These are phyloP conservation scores for Periophthalmus magnuspinnatus DNA, from an alignment of 2,797 vertebrate species.

Conservation along the genomic window DNA sequence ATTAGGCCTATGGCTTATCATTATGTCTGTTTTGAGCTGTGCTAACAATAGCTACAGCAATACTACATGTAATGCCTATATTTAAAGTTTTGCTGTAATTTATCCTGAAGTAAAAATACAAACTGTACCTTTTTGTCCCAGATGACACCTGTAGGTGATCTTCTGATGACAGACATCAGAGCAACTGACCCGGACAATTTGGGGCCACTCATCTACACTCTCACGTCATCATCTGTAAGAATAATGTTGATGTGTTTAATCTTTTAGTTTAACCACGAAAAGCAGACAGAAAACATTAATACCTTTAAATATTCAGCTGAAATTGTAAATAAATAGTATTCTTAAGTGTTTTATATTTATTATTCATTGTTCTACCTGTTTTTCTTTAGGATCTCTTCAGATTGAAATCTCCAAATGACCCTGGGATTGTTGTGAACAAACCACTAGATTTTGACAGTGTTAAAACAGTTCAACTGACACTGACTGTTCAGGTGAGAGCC, in stretches of 20 bases:
- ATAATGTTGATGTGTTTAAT: not conserved
- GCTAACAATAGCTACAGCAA: not conserved
- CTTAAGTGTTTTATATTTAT: not conserved
- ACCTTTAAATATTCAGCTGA: too few relatives aligned
- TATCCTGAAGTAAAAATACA: not conserved
- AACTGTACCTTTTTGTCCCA: constrained; percentile 27
- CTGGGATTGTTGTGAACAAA: constrained; percentile 44
- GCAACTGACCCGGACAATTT: constrained; percentile 60
- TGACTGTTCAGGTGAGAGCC: constrained; percentile 62
- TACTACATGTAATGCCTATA: not conserved
- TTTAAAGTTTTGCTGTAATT: not conserved
- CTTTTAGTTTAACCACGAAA: too few relatives aligned
- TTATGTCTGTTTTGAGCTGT: not conserved
- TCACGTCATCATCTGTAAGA: constrained; percentile 57
- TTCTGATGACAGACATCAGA: constrained; percentile 2
- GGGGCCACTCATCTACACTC: constrained; percentile 45
- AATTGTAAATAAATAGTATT: too few relatives aligned
- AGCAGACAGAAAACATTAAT: too few relatives aligned
- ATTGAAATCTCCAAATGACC: not conserved
- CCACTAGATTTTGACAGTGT: constrained; percentile 63
- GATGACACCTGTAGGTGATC: constrained; percentile 34
- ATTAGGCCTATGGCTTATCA: not conserved
- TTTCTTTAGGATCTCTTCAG: constrained; percentile 59
- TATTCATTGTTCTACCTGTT: not conserved
- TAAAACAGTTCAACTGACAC: constrained; percentile 42